phyloP scores from a whole-genome alignment of 2,113 vertebrate species.

The Rhynchomys soricoides region DNA sequence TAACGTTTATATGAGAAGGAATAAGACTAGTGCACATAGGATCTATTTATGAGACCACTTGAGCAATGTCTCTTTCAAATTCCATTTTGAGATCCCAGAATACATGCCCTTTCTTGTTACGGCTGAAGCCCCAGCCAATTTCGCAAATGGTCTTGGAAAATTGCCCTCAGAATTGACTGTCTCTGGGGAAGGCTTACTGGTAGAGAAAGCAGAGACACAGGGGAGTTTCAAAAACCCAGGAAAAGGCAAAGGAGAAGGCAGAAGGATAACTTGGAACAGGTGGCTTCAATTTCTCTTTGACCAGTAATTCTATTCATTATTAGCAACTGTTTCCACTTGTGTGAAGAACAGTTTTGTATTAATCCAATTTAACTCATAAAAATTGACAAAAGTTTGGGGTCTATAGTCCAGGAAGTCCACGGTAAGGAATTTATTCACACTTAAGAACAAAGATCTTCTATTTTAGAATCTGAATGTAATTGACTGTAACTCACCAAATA shows the following conservation, averaged over 20 bases:
- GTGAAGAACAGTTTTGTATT: conserved; percentile 56
- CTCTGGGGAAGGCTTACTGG: conserved; percentile 83
- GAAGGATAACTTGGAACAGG: conserved; percentile 81
- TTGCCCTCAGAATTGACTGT: conserved; percentile 85
- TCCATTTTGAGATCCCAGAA: conserved; percentile 84
- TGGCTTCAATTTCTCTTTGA: conserved; percentile 81
- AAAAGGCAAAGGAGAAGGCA: conserved; percentile 80
- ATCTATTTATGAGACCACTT: conserved; percentile 85
- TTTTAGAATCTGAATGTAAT: conserved; percentile 63
- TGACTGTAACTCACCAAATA: conserved; percentile 42
- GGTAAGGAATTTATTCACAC: conserved; percentile 46
- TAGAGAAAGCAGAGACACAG: conserved; percentile 82
- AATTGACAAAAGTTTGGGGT: conserved; percentile 21
- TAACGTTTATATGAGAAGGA: conserved; percentile 84
- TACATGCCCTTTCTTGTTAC: conserved; percentile 86
- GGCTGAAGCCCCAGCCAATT: conserved; percentile 82
- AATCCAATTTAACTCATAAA: conserved; percentile 70
- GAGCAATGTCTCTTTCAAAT: conserved; percentile 84
- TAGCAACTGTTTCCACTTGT: conserved; percentile 73
- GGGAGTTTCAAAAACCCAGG: conserved; percentile 77
- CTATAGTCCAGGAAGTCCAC: conserved; percentile 22
- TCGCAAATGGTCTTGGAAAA: conserved; percentile 86
- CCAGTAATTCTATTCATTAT: conserved; percentile 79
- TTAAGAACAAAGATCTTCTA: conserved; percentile 59
- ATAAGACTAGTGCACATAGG: conserved; percentile 83